Base-by-base conservation (phyloP, 2,797 vertebrate genomes). In the Chloroceryle amazona region DNA sequence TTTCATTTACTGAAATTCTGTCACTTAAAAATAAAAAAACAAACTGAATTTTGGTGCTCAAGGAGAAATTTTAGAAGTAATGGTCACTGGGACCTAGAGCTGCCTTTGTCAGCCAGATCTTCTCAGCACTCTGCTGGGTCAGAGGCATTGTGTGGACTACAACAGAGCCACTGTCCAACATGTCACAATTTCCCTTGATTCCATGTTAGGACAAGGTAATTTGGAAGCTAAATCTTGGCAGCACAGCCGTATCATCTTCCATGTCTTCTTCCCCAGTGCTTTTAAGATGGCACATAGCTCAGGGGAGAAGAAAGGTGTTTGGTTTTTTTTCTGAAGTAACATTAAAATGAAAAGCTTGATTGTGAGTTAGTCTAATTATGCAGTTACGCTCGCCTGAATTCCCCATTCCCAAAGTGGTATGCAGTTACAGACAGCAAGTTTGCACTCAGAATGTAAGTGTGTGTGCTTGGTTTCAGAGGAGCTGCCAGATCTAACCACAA, bases 401-500 rank as follows among this genome's bases (percentile, higher is more conserved):
- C 96, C 96, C 95, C 96, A 63, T 97, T 97, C 88, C 95, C 95
- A 90, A 89, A 95, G 92, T 97, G 98, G 98, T 98, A 97, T 98
- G 98, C 97, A 98, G 98, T 98, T 98, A 96, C 95, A 97, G 97
- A 95, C 97, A 96, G 97, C 54, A 25, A 95, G 92, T 93, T 92
- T 89, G 97, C 88, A 52, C 91, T 85, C 97, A 98, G 98, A 98
- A 98, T 98, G 96, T 95, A 84, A 94, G 94, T 92, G 96, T 98
- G 97, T 96, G 97, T 97, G 97, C 98, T 98, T 98, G 98, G 98
- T 98, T 98, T 98, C 97, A 94, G 91, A 80, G 96, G 58, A 92
- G 97, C 97, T 98, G 98, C 99, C 99, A 98, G 98, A 95, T 95
- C 83, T 96, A 97, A 99, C 99, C 99, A 98, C 99, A 99, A 98